Evolutionary conservation across 2,888 invertebrate genomes (phyloP).

Genomic region (Gisinianus flammeolus): DNA sequence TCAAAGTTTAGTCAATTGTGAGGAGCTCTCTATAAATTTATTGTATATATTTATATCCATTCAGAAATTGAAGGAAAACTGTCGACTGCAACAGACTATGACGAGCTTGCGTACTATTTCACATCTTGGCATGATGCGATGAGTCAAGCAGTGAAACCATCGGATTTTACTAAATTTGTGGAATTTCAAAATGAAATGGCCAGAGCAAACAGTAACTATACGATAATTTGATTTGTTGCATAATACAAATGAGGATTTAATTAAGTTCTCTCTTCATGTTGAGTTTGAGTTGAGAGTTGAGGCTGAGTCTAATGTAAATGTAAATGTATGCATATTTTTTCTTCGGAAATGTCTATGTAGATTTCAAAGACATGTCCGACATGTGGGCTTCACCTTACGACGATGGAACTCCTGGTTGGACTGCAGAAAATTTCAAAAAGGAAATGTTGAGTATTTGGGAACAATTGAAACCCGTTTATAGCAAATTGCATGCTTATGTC

Average conservation of each 20-base stretch:
- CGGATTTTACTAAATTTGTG: slow-evolving; percentile 61
- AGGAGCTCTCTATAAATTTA: too few relatives aligned
- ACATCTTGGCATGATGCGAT: slow-evolving; percentile 58
- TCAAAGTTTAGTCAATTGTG: too few relatives aligned
- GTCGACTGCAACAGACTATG: slow-evolving; percentile 51
- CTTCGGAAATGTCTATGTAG: slow-evolving; percentile 63
- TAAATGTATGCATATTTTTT: neutral
- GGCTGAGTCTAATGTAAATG: too few relatives aligned
- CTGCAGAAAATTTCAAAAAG: slow-evolving; percentile 62
- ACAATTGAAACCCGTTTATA: slow-evolving; percentile 75
- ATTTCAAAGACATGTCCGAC: slow-evolving; percentile 84
- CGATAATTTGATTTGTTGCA: too few relatives aligned
- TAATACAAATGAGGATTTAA: too few relatives aligned
- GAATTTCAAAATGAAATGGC: slow-evolving; percentile 62
- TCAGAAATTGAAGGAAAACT: slow-evolving; percentile 57
- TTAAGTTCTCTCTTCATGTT: too few relatives aligned
- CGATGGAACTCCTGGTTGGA: slow-evolving; percentile 52
- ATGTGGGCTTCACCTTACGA: slow-evolving; percentile 90
- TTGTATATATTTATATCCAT: neutral
- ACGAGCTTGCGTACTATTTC: slow-evolving; percentile 59
- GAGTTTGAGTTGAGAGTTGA: too few relatives aligned
- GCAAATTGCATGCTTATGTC: slow-evolving; percentile 83
- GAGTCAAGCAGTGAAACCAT: slow-evolving; percentile 47
- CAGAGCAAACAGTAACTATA: slow-evolving; percentile 51
- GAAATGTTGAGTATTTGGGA: slow-evolving; percentile 68